Percentiles rank a stretch among this genome's conserved stretches.
Evolutionary conservation across 53 echinoderm and acorn worm species (phyloP).

Genomic region (Echinarachnius parma): DNA sequence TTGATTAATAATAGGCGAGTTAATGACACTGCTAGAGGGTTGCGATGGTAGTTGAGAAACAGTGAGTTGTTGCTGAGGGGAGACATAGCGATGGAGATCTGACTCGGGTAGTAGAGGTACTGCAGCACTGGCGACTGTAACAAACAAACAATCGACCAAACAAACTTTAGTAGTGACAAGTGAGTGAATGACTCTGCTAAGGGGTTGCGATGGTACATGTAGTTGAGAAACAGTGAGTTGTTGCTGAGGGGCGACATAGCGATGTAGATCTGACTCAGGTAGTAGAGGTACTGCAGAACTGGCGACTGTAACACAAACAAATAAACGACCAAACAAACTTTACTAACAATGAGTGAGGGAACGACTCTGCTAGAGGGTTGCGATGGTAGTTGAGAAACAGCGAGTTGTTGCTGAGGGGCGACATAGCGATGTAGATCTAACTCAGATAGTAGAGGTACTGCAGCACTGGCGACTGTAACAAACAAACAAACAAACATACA

Average conservation of each 20-base stretch:
- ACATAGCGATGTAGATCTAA: constrained; percentile 96
- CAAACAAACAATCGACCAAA: not conserved
- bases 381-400: constrained; percentile 84
- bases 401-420: constrained; percentile 90
- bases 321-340: not conserved
- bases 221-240: constrained; percentile 85
- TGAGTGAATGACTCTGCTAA: too few relatives aligned
- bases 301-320: constrained; percentile 58
- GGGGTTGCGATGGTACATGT: constrained; percentile 72
- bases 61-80: constrained; percentile 97
- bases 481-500: not conserved
- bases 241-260: constrained; percentile 98
- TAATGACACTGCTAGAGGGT: constrained; percentile 97
- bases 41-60: constrained; percentile 91
- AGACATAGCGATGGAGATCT: constrained; percentile 98
- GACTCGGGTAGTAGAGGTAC: constrained; percentile 93
- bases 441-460: constrained; percentile 91
- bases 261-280: constrained; percentile 84
- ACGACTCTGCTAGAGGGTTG: constrained; percentile 95
- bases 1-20: too few relatives aligned
- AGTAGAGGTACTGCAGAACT: constrained; percentile 92
- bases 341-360: too few relatives aligned
- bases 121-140: constrained; percentile 92
- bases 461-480: constrained; percentile 76
- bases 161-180: too few relatives aligned